Evolutionary conservation across 1,140 invertebrate genomes (phyloP).

Genomic region (Lasioglossum albipes): DNA sequence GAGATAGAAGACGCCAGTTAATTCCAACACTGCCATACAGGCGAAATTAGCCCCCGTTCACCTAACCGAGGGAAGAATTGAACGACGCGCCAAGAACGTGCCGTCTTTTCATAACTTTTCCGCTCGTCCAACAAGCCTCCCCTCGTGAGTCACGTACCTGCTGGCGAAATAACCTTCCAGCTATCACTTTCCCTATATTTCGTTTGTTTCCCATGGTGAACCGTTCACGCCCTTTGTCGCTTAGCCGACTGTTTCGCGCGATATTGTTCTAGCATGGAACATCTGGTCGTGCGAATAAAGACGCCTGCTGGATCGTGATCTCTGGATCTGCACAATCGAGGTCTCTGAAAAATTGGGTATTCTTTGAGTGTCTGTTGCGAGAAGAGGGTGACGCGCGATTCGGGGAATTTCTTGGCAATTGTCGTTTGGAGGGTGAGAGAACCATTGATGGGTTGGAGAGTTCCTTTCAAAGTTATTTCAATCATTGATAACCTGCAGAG

Average conservation of each 20-base stretch:
- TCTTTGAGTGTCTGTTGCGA: background rate
- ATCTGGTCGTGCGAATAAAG: background rate
- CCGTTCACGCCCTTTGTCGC: background rate
- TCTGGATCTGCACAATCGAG: background rate
- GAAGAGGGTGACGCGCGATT: background rate
- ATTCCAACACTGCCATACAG: conserved; percentile 10
- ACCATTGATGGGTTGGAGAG: no score
- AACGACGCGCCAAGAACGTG: background rate
- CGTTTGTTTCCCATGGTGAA: background rate
- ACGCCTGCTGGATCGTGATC: background rate
- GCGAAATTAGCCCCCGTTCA: background rate
- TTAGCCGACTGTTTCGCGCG: background rate
- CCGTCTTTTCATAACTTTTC: conserved; percentile 1
- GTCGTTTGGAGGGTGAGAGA: background rate
- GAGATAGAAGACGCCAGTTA: no score
- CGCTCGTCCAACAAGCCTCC: background rate
- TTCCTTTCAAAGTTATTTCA: no score
- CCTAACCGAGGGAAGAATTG: background rate
- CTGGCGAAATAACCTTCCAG: background rate
- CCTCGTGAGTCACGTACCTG: background rate
- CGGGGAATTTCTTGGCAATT: background rate
- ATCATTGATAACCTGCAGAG: no score
- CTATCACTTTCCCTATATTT: background rate
- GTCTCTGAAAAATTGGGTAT: background rate
- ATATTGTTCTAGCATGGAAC: background rate